Evolutionary conservation across 2,888 invertebrate species (phyloP), one percentile per base, ranked within the genome.

Genomic region (Drosophila monieri): DNA sequence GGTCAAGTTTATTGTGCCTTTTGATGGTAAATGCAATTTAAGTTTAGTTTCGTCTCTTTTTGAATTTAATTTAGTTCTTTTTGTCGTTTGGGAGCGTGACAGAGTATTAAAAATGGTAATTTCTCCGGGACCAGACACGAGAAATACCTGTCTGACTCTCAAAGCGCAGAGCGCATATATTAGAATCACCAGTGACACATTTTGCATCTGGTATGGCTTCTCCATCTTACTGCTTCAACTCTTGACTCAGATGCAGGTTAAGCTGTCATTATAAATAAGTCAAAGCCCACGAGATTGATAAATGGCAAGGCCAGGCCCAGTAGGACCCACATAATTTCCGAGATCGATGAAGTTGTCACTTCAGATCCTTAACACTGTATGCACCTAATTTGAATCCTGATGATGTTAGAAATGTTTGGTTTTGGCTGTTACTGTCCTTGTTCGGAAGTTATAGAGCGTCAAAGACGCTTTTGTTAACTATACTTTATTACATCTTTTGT

Each of bases 261-360:
- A 51, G 62, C 51, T 23, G 23, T 18, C 44, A 15, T 9, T 54
- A 54, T 66, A 66, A 66, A 66, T 66, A 54, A 54, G 66, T 44
- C 66, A 48, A 54, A 27, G 41, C 15, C 27, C 49, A 62, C n/a
- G n/a, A 62, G 49, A 44, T 62, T 14, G 35, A 14, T n/a, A 35
- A n/a, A 35, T 5, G 6, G 35, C n/a, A n/a, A 6, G 35, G 35
- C 35, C 35, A 35, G 35, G 6, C 14, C 14, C 6, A 35, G 49
- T 51, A 44, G 9, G 35, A 27, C 35, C 43, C 41, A n/a, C 62
- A 62, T 51, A 62, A 62, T 64, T 64, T 64, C 62, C 44, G 25
- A 6, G 9, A 32, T 27, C 0, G 21, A 27, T 27, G n/a, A 14
- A 2, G n/a, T 6, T 6, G 2, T 8, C 0, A 9, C 9, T 9